These are phyloP conservation scores for Anoura caudifer DNA, from an alignment of 2,113 vertebrate species.

Conservation along the genomic window DNA sequence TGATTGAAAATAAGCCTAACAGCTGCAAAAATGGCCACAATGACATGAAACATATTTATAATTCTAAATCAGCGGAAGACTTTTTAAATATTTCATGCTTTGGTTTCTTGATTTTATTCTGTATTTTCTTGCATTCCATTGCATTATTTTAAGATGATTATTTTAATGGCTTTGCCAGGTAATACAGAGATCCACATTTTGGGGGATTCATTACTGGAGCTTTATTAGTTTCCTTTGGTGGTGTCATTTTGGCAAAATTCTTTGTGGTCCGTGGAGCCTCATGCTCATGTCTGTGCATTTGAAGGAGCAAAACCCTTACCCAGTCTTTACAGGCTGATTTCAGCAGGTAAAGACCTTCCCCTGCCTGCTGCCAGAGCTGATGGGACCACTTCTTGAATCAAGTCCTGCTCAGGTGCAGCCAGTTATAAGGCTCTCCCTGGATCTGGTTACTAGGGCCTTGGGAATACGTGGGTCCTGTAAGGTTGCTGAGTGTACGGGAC, in stretches of 20 bases:
- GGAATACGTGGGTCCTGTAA: not conserved
- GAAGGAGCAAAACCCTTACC: not conserved
- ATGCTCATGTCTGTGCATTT: not conserved
- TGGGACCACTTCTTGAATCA: too few species aligned
- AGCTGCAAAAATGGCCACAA: constrained; percentile 7
- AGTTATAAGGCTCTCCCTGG: not conserved
- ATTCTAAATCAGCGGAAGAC: not conserved
- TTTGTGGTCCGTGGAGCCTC: not conserved
- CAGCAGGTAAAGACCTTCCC: not conserved
- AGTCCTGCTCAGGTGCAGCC: not conserved
- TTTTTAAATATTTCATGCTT: not conserved
- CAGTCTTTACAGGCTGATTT: not conserved
- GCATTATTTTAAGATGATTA: not conserved
- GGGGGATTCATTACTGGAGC: not conserved
- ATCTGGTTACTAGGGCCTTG: not conserved
- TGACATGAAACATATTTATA: constrained; percentile 41
- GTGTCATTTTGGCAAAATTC: not conserved
- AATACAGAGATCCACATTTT: not conserved
- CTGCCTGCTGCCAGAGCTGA: not conserved
- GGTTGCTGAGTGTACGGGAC: not conserved
- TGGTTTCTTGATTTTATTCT: not conserved
- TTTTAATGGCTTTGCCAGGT: not conserved
- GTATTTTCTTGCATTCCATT: not conserved
- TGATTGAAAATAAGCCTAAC: constrained; percentile 38
- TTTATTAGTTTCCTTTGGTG: not conserved